phyloP scores from a whole-genome alignment of 1,140 invertebrate species.

The Portunus trituberculatus region DNA sequence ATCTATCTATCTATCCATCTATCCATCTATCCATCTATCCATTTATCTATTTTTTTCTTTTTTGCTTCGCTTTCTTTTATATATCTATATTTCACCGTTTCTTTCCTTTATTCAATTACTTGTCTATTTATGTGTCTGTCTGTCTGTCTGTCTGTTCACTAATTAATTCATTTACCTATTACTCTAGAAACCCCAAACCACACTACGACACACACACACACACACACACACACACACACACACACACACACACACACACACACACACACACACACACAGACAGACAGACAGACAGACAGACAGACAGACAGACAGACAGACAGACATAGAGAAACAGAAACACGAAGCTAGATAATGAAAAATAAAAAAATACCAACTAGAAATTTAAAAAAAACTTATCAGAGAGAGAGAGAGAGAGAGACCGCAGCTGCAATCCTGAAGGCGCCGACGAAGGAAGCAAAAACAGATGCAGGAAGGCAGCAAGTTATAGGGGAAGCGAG shows the following conservation, averaged over 20 bases:
- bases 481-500: conserved; percentile 6
- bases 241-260: too few species aligned
- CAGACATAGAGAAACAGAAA: not conserved
- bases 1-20: too few species aligned
- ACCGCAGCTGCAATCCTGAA: not conserved
- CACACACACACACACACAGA: not conserved
- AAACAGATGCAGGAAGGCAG: not conserved
- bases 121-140: not conserved
- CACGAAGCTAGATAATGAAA: too few species aligned
- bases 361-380: not conserved
- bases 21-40: too few species aligned
- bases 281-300: not conserved
- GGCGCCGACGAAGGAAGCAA: not conserved
- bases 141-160: not conserved
- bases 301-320: not conserved
- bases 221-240: too few species aligned
- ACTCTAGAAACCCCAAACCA: too few species aligned
- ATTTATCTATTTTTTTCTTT: too few species aligned
- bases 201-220: too few species aligned
- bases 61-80: too few species aligned
- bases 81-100: too few species aligned
- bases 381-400: too few species aligned
- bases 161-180: too few species aligned
- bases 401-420: not conserved
- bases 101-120: not conserved